Base-by-base conservation (phyloP, 2,888 invertebrate genomes). In the Rambutsinella grinnellia region DNA sequence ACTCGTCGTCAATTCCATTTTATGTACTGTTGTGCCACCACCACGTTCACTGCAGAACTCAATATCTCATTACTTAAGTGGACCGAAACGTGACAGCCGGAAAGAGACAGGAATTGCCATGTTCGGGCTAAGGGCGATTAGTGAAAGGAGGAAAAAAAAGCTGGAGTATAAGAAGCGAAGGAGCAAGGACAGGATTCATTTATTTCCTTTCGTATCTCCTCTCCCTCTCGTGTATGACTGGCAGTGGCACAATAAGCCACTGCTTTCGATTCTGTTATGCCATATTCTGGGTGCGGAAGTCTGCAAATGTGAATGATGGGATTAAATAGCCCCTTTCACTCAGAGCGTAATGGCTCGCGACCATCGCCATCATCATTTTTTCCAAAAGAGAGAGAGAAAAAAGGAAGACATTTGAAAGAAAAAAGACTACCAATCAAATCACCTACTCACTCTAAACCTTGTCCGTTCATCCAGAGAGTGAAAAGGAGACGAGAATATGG, bases 61-160 rank as follows among this genome's bases (percentile, higher is more conserved):
- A 51, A 63, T 63, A 63, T 63, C 63, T 63, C 63, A 63, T 63
- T 63, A 63, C 63, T 51, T 63, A 63, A 63, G 63, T 63, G 63
- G 63, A 63, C 63, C 63, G 63, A 63, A 63, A 63, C 63, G 63
- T 63, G 63, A 63, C 63, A 63, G 63, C 63, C 63, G 63, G 63
- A 63, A 63, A 63, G 63, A 63, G 63, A 51, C 63, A 63, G 63
- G 63, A 63, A 63, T 63, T 63, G 63, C 63, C 63, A 63, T 63
- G 63, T 63, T 51, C 63, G 63, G 63, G 63, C 63, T 47, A 51
- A 63, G 63, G 63, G 63, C 63, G 63, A 63, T 63, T 63, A 63
- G 63, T 63, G 21, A 63, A 63, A 15, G 53, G 28, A 63, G 17
- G 63, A 28, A 47, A 19, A 60, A 61, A 63, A 63, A 63, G 63